Evolutionary conservation across 2,797 vertebrate genomes (phyloP), one percentile per base, ranked within the genome.

Genomic region (Smutsia gigantea): DNA sequence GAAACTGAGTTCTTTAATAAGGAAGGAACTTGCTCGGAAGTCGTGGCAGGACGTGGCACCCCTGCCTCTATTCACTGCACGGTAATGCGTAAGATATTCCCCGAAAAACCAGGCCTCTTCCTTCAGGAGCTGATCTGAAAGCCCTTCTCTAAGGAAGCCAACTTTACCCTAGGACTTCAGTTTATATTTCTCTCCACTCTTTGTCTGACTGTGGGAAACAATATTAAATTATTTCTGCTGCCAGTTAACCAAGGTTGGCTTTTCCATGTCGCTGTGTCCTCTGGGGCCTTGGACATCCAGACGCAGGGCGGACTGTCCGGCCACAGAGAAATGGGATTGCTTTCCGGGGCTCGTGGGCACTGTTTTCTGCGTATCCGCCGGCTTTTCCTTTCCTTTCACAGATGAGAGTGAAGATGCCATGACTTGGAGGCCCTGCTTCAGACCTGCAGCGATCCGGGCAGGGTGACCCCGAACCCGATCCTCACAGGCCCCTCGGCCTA

Each of bases 391-490:
- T 95, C 34, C 13, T 85, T 9, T 97, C 66, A 61, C 42, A 85
- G 86, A 83, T 51, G 64, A 96, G 61, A 68, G 42, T 68, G 82
- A 96, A 94, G 59, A 64, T 95, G 88, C 29, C n/a, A 71, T 89
- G 72, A 88, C 85, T 91, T 18, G 19, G 89, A 91, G 55, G 72
- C 34, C 21, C 81, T 92, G 51, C 57, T 85, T 75, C 1, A 94
- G 64, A 84, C 78, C 68, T 64, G 55, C n/a, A 90, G 79, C 87
- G 75, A 66, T 96, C 96, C 97, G 97, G 94, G 88, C 96, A 96
- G 86, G 79, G 89, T 97, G 95, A 97, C 97, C 96, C 94, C 27
- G 78, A 97, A 97, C 93, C 94, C 96, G 93, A 98, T 97, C 97
- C 75, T 29, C 18, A 9, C 1, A 93, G 91, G 90, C 71, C 51